Conservation (phyloP, 2,888 invertebrate genomes). For the Apeira syringaria region DNA sequence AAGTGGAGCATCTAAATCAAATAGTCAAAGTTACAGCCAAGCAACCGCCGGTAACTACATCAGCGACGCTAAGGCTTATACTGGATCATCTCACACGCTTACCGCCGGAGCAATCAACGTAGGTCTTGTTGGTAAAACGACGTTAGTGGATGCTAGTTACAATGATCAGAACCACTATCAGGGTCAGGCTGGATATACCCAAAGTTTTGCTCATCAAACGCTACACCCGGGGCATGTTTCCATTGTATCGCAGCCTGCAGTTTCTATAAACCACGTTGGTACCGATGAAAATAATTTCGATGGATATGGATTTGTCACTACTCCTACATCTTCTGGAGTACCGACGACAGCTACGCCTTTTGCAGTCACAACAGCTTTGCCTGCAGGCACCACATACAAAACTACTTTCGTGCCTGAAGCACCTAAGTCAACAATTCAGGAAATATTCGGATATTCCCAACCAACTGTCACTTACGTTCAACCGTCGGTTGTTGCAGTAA, state of each 20-base stretch:
- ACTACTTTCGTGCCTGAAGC: constrained; percentile 64
- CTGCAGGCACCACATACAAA: constrained; percentile 55
- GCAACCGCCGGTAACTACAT: constrained; percentile 60
- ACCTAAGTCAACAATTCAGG: constrained; percentile 67
- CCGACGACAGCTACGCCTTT: constrained; percentile 72
- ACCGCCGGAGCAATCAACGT: constrained; percentile 77
- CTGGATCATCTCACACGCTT: constrained; percentile 66
- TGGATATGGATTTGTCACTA: constrained; percentile 64
- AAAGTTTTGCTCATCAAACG: constrained; percentile 42
- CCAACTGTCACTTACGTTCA: constrained; percentile 71
- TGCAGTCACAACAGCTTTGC: constrained; percentile 63
- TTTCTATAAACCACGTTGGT: constrained; percentile 66
- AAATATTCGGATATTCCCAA: constrained; percentile 71
- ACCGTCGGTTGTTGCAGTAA: constrained; percentile 57
- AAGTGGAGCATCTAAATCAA: constrained; percentile 31
- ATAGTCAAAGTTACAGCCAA: constrained; percentile 46
- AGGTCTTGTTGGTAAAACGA: constrained; percentile 76
- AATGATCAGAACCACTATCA: constrained; percentile 52
- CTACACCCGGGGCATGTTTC: constrained; percentile 54
- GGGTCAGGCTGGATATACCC: constrained; percentile 38
- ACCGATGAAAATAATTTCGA: constrained; percentile 62
- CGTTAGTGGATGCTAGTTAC: constrained; percentile 63
- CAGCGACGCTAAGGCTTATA: constrained; percentile 55
- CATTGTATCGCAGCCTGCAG: constrained; percentile 59
- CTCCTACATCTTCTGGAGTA: constrained; percentile 69